Evolutionary conservation across 2,888 invertebrate genomes (phyloP), one percentile per base, ranked within the genome.

Genomic region (Philereme transversata): DNA sequence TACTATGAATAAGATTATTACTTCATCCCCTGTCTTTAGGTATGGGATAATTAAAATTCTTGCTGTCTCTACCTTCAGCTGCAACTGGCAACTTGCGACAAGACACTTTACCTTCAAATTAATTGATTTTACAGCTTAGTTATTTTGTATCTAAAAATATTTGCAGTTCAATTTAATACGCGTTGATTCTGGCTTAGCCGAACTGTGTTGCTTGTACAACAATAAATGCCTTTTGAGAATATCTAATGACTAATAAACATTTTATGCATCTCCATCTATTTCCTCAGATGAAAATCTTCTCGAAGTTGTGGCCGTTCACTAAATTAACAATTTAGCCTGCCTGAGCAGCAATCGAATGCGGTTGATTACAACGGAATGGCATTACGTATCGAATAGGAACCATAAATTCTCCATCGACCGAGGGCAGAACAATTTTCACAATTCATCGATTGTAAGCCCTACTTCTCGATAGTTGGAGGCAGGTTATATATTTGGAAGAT

Each of bases 271-370:
- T 2, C 22, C 60, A 70, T 72, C 68, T 67, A 71, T 73, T 67
- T 57, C 48, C 55, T 60, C 67, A 55, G 68, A 55, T 56, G 61
- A 60, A 64, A 68, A 69, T 68, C 67, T 64, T 72, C 66, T 64
- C 64, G 61, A 62, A 75, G 76, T 72, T 68, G 71, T 56, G 59
- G 64, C 71, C 64, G 71, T 76, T 76, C 74, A 70, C 68, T 72
- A 72, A 78, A 80, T 79, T 74, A 74, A 69, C 72, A 76, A 77
- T 77, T 76, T 69, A 65, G 66, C 64, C 43, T 38, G 62, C 52
- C 55, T 59, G 57, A 60, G 61, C 62, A 57, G 65, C 50, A 65
- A 70, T 68, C 62, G 65, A 67, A 65, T 60, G 62, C 60, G 66
- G 66, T 62, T 64, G 57, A 70, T 70, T 68, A 62, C 62, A 52